Conservation (phyloP, 2,113 vertebrate species). For the Benitochromis conjunctus region DNA sequence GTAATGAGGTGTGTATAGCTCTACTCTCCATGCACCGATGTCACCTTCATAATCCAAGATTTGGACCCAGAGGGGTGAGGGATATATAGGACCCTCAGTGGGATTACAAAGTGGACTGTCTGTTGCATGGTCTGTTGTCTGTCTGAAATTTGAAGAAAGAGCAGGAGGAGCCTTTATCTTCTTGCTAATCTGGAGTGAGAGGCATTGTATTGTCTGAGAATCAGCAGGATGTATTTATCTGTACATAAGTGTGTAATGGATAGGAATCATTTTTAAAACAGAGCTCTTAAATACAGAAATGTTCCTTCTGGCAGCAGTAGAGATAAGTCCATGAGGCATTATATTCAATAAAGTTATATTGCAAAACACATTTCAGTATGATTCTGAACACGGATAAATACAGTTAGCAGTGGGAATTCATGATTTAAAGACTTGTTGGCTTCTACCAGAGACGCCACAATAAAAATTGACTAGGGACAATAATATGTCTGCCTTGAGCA, state of each 20-base stretch:
- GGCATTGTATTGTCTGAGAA: neutral
- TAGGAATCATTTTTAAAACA: slow-evolving; percentile 25
- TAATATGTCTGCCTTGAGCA: slow-evolving; percentile 24
- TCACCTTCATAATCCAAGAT: slow-evolving; percentile 59
- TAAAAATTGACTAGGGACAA: slow-evolving; percentile 20
- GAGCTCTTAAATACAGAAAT: neutral
- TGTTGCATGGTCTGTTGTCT: slow-evolving; percentile 53
- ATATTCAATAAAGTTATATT: neutral
- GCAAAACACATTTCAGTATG: neutral
- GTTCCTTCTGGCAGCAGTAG: neutral
- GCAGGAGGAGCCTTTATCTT: slow-evolving; percentile 1
- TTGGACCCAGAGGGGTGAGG: slow-evolving; percentile 4
- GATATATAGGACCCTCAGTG: neutral
- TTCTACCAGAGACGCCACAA: slow-evolving; percentile 10
- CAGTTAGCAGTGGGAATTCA: neutral
- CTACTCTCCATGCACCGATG: slow-evolving; percentile 31
- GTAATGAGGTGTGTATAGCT: slow-evolving; percentile 42
- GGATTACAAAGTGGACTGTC: slow-evolving; percentile 53
- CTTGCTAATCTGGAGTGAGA: slow-evolving; percentile 41
- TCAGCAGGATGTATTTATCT: neutral
- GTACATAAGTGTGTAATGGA: neutral
- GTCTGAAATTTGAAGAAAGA: slow-evolving; percentile 36
- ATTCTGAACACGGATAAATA: neutral
- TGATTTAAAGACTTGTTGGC: slow-evolving; percentile 21
- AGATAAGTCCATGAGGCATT: neutral